Conservation (phyloP, 1,140 invertebrate genomes). For the Pseudobourletiella spinata region DNA sequence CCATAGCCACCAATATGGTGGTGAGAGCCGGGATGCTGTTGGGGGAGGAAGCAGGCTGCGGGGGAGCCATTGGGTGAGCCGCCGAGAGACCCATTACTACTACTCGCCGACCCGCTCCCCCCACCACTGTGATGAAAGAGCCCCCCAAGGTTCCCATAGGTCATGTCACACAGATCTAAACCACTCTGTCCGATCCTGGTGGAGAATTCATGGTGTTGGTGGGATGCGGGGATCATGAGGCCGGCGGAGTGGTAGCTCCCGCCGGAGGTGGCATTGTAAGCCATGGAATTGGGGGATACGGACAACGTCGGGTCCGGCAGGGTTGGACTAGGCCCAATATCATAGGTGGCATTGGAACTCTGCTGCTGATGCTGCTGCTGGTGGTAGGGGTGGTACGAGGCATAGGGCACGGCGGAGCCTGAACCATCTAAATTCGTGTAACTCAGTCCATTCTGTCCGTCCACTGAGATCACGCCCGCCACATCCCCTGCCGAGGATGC, state of each 20-base stretch:
- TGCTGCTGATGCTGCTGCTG: conserved; percentile 15
- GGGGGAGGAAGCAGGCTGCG: conserved; percentile 37
- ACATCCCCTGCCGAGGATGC: not conserved
- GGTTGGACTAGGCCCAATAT: conserved; percentile 32
- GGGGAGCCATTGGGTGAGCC: not conserved
- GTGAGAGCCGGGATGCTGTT: not conserved
- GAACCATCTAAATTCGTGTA: conserved; percentile 72
- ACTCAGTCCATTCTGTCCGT: conserved; percentile 71
- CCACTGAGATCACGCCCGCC: conserved; percentile 53
- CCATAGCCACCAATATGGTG: not conserved
- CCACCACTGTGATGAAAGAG: conserved; percentile 6
- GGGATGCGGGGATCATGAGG: conserved; percentile 37
- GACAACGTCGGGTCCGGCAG: conserved; percentile 27
- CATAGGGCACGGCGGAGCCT: not conserved
- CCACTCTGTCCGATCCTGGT: conserved; percentile 6
- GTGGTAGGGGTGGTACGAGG: not conserved
- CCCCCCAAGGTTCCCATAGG: conserved; percentile 10
- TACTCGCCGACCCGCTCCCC: not conserved
- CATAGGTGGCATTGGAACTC: conserved; percentile 25
- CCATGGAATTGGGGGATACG: conserved; percentile 25
- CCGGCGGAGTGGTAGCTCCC: not conserved
- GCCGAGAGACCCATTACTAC: not conserved
- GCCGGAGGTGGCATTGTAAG: conserved; percentile 12
- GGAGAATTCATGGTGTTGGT: conserved; percentile 39
- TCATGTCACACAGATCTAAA: conserved; percentile 26